Base-by-base conservation (phyloP, 2,888 invertebrate genomes). In the Drosophila meridionalis region DNA sequence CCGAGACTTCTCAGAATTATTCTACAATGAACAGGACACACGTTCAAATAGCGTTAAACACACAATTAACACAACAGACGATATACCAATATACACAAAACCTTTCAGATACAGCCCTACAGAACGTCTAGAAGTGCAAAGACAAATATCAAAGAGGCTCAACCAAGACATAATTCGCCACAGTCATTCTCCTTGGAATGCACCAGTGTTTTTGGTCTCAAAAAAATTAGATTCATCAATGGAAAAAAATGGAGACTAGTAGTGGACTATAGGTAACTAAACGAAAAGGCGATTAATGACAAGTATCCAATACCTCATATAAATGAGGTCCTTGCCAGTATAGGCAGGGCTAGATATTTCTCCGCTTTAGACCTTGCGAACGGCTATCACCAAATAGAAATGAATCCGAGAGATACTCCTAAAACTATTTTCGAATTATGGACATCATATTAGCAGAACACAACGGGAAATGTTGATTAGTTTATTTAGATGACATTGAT, bases 401-500 rank as follows among this genome's bases (percentile, higher is more conserved):
- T 45, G 26, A 9, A 45, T 4, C 45, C 9, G 3, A 45, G 20
- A 8, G 45, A 45, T 26, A 45, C 20, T 20, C 11, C 8, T 9
- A 45, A 45, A 45, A 45, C 45, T 3, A 9, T n/a, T 8, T 45
- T 45, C 8, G 43, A 12, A 14, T 50, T 12, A 50, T 61, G 14
- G 43, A 56, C 20, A 45, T 53, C 32, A 34, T 53, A 2, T 9
- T 69, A 3, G 32, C 40, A n/a, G 62, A 62, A 30, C 38, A 61
- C 20, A 53, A 57, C 9, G n/a, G 34, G 12, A 50, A n/a, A 30
- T 40, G 57, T 28, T 52, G 58, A 12, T 30, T 58, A 3, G 34
- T 69, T 12, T 69, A 69, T 20, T 52, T 69, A 28, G 57, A 63
- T n/a, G 62, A 69, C 34, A 53, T 69, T 7, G 34, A 20, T 20